Evolutionary conservation across 2,113 vertebrate genomes (phyloP), one percentile per base, ranked within the genome.

Genomic region (Oryzias javanicus): DNA sequence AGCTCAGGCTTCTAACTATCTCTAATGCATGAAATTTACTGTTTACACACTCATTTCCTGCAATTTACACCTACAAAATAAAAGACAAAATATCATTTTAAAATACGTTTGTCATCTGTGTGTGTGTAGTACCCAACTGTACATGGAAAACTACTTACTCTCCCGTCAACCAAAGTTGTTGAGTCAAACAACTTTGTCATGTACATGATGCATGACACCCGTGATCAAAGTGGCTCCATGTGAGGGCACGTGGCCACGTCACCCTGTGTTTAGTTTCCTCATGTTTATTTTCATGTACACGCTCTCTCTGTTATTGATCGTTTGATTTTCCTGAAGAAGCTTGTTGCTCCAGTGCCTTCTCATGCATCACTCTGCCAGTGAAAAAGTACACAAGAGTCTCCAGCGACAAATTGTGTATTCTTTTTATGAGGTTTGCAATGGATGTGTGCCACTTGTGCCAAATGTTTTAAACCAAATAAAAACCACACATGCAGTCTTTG

Each of bases 51-150:
- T 18, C 40, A 18, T 29, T 79, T 47, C 17, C 29, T 40, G 1
- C 4, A 42, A 51, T 35, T 49, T 13, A 10, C 40, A 42, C 41
- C 19, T 42, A 42, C n/a, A 62, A 64, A 70, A 62, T 74, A 49
- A 86, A 57, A 60, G 68, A 81, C 83, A 89, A 94, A 96, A 97
- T 98, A 98, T 98, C 96, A 98, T 98, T 96, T 90, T 97, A 94
- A 97, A 97, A 97, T 98, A 97, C 92, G 91, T 92, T 88, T 91
- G 90, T 92, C 91, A 85, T 89, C 91, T 94, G 92, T 94, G 92
- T 95, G 80, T 95, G 92, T 94, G 93, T 93, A 92, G 92, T 91
- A 27, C 90, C 92, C 92, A 81, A 88, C 87, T 94, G 94, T 97
- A 97, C 96, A 97, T 96, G 94, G 94, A 95, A 89, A 90, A 92